Percentiles rank a stretch among this genome's conserved stretches.
These are phyloP conservation scores for Yasuhikotakia modesta DNA, from an alignment of 2,797 vertebrate genomes.

Conservation along the genomic window DNA sequence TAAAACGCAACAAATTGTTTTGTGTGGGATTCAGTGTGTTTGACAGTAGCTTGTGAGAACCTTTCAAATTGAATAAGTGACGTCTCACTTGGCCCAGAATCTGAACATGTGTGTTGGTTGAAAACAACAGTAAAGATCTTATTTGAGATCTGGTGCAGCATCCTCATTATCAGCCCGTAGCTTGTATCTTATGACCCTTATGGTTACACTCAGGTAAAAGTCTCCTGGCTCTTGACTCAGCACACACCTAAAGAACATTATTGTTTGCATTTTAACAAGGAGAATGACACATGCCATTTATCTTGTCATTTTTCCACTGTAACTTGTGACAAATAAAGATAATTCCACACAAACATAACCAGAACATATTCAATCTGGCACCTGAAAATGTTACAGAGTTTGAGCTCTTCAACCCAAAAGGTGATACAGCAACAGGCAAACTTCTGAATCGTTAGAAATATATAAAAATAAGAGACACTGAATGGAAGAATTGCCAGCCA, in stretches of 20 bases:
- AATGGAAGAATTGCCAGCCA: conserved; percentile 37
- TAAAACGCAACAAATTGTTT: conserved; percentile 39
- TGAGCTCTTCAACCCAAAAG: conserved; percentile 9
- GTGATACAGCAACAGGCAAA: conserved; percentile 8
- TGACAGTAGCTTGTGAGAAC: conserved; percentile 38
- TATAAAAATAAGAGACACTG: conserved; percentile 1
- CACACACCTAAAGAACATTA: conserved; percentile 14
- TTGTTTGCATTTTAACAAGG: conserved; percentile 24
- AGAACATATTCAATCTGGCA: conserved; percentile 31
- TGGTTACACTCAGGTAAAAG: conserved; percentile 16
- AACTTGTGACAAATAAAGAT: conserved; percentile 51
- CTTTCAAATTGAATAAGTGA: conserved; percentile 60
- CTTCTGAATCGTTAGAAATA: background rate
- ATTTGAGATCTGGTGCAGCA: conserved; percentile 42
- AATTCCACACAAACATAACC: conserved; percentile 37
- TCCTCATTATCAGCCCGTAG: conserved; percentile 45
- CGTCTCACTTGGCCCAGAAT: conserved; percentile 42
- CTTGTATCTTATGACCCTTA: conserved; percentile 28
- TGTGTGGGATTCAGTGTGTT: conserved; percentile 34
- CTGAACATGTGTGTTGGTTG: conserved; percentile 49
- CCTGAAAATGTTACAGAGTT: conserved; percentile 34
- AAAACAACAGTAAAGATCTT: conserved; percentile 23
- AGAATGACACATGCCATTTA: conserved; percentile 57
- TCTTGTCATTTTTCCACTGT: conserved; percentile 43
- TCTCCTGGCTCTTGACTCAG: conserved; percentile 6